A percentile compares a stretch with the other conserved stretches of the same genome.
phyloP scores from a whole-genome alignment of 2,888 invertebrate species.

The Apocheima hispidaria region DNA sequence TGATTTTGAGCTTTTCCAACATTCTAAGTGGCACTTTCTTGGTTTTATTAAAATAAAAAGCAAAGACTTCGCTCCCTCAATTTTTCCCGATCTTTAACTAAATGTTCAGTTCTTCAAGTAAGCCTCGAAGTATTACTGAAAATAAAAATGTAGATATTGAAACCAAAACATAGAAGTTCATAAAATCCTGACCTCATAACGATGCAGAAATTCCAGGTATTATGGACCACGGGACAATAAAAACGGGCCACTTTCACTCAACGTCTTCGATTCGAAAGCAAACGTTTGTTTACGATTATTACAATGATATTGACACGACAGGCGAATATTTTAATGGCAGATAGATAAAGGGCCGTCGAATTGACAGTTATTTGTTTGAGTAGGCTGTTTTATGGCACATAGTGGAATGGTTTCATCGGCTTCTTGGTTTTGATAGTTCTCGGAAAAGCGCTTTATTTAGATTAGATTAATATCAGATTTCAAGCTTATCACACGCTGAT shows the following conservation, averaged over 20 bases:
- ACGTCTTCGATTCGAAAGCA: slow-evolving; percentile 18
- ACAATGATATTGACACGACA: slow-evolving; percentile 19
- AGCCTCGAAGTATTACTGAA: too few relatives aligned
- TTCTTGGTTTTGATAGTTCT: slow-evolving; percentile 9
- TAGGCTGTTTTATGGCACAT: slow-evolving; percentile 17
- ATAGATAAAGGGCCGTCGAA: slow-evolving; percentile 18
- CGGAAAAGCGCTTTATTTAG: slow-evolving; percentile 1
- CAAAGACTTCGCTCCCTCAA: too few relatives aligned
- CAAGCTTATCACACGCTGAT: too few relatives aligned
- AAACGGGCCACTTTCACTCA: slow-evolving; percentile 16
- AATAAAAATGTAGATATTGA: too few relatives aligned
- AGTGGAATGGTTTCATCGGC: slow-evolving; percentile 15
- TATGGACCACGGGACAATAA: slow-evolving; percentile 5
- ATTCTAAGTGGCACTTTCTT: too few relatives aligned
- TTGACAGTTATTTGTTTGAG: slow-evolving; percentile 30
- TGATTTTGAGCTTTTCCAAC: too few relatives aligned
- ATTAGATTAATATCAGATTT: neutral
- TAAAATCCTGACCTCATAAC: too few relatives aligned
- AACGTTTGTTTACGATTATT: slow-evolving; percentile 21
- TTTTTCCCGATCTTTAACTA: too few relatives aligned
- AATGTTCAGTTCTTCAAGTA: too few relatives aligned
- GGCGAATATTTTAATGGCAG: slow-evolving; percentile 19
- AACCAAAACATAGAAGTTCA: too few relatives aligned
- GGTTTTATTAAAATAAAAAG: too few relatives aligned
- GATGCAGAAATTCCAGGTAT: neutral